phyloP scores from a whole-genome alignment of 1,140 invertebrate species.

The Brachionus sp. region DNA sequence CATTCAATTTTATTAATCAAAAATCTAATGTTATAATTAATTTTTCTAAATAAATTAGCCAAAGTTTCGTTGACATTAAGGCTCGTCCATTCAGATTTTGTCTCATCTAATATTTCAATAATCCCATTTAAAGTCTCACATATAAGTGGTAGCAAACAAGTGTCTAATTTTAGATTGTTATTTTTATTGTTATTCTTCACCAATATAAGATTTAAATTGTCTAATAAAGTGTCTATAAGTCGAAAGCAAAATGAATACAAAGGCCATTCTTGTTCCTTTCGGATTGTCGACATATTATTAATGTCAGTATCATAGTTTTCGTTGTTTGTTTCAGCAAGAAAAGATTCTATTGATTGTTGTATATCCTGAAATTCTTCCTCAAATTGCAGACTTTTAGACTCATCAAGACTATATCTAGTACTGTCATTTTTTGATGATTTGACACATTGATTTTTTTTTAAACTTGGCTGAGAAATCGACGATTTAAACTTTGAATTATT shows the following conservation, averaged over 20 bases:
- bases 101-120: conserved; percentile 5
- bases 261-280: conserved; percentile 25
- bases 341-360: conserved; percentile 6
- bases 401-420: conserved; percentile 1
- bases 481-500: not conserved
- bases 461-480: not conserved
- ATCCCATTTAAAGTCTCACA: not conserved
- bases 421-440: not conserved
- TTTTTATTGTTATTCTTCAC: conserved; percentile 20
- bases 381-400: not conserved
- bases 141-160: not conserved
- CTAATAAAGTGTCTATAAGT: not conserved
- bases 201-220: conserved; percentile 1
- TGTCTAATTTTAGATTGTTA: not conserved
- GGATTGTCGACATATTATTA: not conserved
- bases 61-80: not conserved
- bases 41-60: not conserved
- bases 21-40: conserved; percentile 23
- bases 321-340: not conserved
- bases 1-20: not conserved
- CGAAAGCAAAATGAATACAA: not conserved
- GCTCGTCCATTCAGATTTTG: not conserved
- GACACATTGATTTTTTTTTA: not conserved
- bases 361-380: conserved; percentile 23
- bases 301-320: conserved; percentile 32